Evolutionary conservation across 2,888 invertebrate species (phyloP).

Genomic region (Yponomeuta evonymella): DNA sequence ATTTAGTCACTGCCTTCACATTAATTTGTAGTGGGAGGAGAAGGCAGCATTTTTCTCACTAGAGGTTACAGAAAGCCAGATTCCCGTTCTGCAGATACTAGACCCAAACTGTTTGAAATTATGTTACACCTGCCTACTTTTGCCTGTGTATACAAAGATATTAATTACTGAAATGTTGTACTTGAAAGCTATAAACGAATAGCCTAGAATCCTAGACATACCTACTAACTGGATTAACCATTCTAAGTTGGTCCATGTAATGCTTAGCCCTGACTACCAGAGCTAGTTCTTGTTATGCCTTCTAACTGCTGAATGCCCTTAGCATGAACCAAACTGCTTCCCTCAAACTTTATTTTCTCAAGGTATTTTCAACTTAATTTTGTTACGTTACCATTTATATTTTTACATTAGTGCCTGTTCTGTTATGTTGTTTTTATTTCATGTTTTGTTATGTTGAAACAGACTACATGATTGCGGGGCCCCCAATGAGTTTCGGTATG

Average conservation of each 20-base stretch:
- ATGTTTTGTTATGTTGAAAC: constrained; percentile 82
- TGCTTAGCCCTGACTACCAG: constrained; percentile 54
- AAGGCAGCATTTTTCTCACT: too few species aligned
- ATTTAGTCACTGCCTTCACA: too few species aligned
- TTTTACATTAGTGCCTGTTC: constrained; percentile 41
- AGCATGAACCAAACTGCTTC: constrained; percentile 68
- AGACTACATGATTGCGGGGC: constrained; percentile 84
- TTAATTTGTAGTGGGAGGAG: too few species aligned
- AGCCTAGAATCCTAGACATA: constrained; percentile 46
- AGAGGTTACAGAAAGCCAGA: too few species aligned
- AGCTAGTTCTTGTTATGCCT: constrained; percentile 50
- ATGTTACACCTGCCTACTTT: too few species aligned
- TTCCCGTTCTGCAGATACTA: too few species aligned
- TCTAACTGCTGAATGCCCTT: constrained; percentile 45
- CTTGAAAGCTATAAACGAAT: neutral
- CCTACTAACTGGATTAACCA: constrained; percentile 58
- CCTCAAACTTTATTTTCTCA: constrained; percentile 26
- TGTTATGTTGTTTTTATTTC: constrained; percentile 80
- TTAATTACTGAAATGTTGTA: neutral
- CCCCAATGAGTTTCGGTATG: constrained; percentile 90
- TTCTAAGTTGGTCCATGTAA: constrained; percentile 46
- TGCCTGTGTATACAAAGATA: too few species aligned
- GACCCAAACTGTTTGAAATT: too few species aligned
- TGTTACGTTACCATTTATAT: constrained; percentile 34
- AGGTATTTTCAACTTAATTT: constrained; percentile 45